Percentiles rank a stretch among this genome's conserved stretches.
Evolutionary conservation across 64 coral and sea anemone species (phyloP).

Genomic region (Montipora cactus): DNA sequence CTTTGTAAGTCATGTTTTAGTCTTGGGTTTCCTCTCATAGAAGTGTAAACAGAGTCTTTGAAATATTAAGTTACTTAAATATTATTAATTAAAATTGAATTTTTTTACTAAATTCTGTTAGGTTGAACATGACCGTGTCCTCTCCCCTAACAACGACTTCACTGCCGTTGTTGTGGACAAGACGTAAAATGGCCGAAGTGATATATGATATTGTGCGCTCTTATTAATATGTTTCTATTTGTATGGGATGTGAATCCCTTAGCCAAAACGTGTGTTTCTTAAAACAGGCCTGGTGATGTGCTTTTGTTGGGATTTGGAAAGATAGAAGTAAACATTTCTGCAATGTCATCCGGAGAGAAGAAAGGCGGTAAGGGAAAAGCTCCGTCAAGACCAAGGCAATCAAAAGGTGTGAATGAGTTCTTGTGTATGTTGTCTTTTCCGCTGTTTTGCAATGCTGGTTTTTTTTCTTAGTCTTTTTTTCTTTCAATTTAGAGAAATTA

Average conservation of each 20-base stretch:
- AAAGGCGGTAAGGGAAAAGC: conserved; percentile 46
- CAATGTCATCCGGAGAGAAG: conserved; percentile 55
- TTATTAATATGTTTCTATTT: background rate
- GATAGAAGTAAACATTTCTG: background rate
- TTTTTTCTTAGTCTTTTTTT: background rate
- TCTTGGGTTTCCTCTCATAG: background rate
- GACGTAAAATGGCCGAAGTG: conserved; percentile 27
- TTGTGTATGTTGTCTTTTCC: background rate
- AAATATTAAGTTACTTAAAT: background rate
- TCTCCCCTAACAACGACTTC: conserved; percentile 8
- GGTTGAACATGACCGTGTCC: background rate
- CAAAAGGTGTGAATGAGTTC: background rate
- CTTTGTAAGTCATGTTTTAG: background rate
- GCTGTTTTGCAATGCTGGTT: background rate
- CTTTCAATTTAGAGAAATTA: background rate
- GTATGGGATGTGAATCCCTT: background rate
- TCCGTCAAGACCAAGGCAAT: background rate
- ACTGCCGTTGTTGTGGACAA: background rate
- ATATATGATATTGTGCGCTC: background rate
- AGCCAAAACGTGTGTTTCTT: background rate
- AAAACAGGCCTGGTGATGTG: background rate
- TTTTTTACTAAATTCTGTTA: background rate
- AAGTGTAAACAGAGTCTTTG: background rate
- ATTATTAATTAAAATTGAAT: background rate
- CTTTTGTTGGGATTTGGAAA: background rate